Percentiles rank a stretch among this genome's conserved stretches.
Evolutionary conservation across 2,888 invertebrate species (phyloP).

Genomic region (Fragum sueziense): DNA sequence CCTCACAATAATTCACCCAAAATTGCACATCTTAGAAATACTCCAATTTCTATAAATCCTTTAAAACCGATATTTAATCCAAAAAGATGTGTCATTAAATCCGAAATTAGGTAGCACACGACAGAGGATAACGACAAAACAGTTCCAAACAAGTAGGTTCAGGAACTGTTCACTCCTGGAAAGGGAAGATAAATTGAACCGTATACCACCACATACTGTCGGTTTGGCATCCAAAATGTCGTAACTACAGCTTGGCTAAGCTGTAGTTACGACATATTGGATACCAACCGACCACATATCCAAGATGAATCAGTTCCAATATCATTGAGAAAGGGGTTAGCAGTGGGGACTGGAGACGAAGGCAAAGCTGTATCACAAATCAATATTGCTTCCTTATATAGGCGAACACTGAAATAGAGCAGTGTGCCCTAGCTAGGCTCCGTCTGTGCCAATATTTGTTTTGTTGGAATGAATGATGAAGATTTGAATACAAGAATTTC

Average conservation of each 20-base stretch:
- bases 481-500: not conserved
- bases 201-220: not conserved
- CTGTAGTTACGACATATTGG: no score
- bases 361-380: constrained; percentile 13
- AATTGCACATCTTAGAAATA: not conserved
- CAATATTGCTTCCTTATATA: constrained; percentile 10
- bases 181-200: constrained; percentile 7
- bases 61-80: not conserved
- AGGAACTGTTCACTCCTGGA: not conserved
- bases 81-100: not conserved
- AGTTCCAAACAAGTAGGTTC: not conserved
- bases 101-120: not conserved
- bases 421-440: not conserved
- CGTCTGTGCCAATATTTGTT: not conserved
- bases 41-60: not conserved
- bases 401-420: not conserved
- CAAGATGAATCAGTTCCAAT: constrained; percentile 21
- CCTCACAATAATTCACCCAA: not conserved
- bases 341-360: not conserved
- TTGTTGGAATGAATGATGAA: not conserved
- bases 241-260: no score
- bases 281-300: no score
- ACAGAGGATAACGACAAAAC: not conserved
- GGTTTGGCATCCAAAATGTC: no score
- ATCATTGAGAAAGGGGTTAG: not conserved